Percentiles rank a stretch among this genome's conserved stretches.
Evolutionary conservation across 2,888 invertebrate genomes (phyloP).

Genomic region (Dasypolia templi): DNA sequence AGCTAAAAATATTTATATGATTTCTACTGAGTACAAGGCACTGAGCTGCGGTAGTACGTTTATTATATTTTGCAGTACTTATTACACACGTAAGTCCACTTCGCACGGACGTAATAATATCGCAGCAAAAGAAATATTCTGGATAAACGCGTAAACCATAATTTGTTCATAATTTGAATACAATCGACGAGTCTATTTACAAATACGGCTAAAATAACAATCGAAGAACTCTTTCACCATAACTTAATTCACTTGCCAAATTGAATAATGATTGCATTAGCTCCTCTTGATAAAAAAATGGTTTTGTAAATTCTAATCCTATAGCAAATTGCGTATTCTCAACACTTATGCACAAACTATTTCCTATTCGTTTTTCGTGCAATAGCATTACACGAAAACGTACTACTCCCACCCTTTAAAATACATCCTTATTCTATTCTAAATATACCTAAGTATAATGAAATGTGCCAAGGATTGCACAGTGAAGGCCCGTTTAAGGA

Average conservation of each 20-base stretch:
- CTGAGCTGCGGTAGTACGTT: constrained; percentile 11
- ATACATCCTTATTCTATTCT: neutral
- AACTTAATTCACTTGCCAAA: neutral
- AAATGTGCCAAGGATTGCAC: constrained; percentile 5
- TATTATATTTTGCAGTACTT: constrained; percentile 31
- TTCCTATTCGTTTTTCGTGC: neutral
- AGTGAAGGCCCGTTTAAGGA: neutral
- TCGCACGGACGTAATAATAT: no score
- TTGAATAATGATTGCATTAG: neutral
- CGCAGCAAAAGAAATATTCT: no score
- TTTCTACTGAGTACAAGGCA: constrained; percentile 36
- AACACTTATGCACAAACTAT: neutral
- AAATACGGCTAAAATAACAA: neutral
- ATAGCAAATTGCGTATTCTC: neutral
- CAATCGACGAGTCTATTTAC: neutral
- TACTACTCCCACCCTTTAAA: constrained; percentile 1
- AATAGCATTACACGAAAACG: neutral
- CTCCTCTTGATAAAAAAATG: neutral
- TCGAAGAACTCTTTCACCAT: neutral
- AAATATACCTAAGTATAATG: constrained; percentile 1
- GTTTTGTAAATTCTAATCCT: neutral
- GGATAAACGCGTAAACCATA: no score
- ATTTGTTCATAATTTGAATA: no score
- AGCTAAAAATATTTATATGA: constrained; percentile 59
- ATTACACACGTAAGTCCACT: neutral